Conservation (phyloP, 2,888 invertebrate species). For the Conomelus anceps region DNA sequence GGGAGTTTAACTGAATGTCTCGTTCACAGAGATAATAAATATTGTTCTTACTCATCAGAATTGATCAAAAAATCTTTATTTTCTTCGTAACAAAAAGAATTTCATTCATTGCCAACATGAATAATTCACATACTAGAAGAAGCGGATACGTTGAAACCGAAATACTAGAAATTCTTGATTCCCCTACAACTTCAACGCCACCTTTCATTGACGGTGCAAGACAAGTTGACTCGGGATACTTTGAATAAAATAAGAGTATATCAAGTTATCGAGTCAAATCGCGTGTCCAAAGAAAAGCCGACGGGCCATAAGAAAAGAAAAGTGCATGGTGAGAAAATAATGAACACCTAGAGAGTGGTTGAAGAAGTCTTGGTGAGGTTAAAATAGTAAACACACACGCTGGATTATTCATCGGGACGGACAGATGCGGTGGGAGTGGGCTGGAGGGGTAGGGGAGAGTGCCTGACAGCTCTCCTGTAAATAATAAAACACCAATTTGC, state of each 20-base stretch:
- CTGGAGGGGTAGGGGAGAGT: neutral
- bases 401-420: neutral
- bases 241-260: neutral
- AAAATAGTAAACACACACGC: neutral
- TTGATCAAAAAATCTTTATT: neutral
- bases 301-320: neutral
- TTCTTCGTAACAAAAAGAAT: neutral
- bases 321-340: neutral
- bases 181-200: neutral
- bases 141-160: neutral
- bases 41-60: no score
- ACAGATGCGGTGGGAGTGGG: no score
- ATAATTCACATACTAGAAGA: neutral
- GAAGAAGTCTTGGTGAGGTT: neutral
- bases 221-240: neutral
- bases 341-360: neutral
- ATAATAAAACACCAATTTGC: neutral
- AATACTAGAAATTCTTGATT: neutral
- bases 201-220: neutral
- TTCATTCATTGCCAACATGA: neutral
- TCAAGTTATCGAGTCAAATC: neutral
- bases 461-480: neutral
- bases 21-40: no score
- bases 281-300: neutral
- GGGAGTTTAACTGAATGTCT: no score